Evolutionary conservation across 2,888 invertebrate genomes (phyloP).

Genomic region (Kuschelorhynchus macadamiae): DNA sequence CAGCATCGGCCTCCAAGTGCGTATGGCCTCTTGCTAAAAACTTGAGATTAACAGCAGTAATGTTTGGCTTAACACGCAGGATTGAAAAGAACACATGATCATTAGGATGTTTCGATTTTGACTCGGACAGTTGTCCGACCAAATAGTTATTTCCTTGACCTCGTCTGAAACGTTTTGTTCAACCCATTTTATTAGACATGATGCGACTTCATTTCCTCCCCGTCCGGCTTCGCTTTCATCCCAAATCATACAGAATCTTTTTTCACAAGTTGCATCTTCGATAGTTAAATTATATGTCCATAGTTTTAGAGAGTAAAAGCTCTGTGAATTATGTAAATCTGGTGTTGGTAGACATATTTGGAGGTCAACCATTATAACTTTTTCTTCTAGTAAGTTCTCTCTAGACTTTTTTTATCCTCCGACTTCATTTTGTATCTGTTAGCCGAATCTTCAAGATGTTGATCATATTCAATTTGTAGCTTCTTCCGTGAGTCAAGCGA

Average conservation of each 20-base stretch:
- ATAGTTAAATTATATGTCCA: conserved; percentile 51
- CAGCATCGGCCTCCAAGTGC: not conserved
- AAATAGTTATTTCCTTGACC: conserved; percentile 1
- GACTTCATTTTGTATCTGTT: conserved; percentile 17
- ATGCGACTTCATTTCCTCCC: conserved; percentile 51
- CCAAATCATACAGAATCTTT: conserved; percentile 44
- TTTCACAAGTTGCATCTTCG: conserved; percentile 27
- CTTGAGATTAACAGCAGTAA: not conserved
- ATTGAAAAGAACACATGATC: conserved; percentile 5
- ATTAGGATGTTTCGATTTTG: too few species aligned
- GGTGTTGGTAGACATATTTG: conserved; percentile 22
- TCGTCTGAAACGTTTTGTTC: conserved; percentile 22
- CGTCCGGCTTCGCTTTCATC: conserved; percentile 49
- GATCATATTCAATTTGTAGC: conserved; percentile 23
- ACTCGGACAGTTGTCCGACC: conserved; percentile 1
- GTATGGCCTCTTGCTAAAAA: conserved; percentile 3
- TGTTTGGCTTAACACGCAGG: too few species aligned
- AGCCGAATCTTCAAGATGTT: conserved; percentile 31
- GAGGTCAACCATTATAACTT: conserved; percentile 38
- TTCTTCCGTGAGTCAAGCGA: conserved; percentile 2
- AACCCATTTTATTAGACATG: conserved; percentile 35
- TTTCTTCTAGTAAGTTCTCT: conserved; percentile 31
- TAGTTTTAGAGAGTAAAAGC: conserved; percentile 40
- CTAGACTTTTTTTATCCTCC: conserved; percentile 17
- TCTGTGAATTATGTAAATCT: too few species aligned